Conservation (phyloP, 2,113 vertebrate species). For the Muscicapa adusta region DNA sequence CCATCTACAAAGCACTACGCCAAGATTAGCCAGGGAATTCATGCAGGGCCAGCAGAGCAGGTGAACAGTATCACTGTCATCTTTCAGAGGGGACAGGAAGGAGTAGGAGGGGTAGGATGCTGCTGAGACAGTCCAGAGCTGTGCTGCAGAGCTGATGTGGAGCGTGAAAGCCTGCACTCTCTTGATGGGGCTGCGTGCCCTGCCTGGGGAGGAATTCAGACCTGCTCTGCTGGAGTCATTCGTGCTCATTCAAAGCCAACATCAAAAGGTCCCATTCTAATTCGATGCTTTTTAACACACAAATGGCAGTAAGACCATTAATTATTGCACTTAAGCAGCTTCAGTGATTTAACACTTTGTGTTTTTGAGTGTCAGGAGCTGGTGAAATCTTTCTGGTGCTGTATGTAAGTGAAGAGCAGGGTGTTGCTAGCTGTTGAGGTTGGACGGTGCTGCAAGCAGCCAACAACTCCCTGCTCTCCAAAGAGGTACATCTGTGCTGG, state of each 20-base stretch:
- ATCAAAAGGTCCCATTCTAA: slow-evolving; percentile 25
- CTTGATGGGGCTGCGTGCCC: not conserved
- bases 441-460: not conserved
- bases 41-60: not conserved
- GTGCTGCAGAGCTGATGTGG: not conserved
- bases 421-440: not conserved
- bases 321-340: not conserved
- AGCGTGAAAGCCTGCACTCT: not conserved
- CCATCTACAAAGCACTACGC: not conserved
- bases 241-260: not conserved
- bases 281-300: not conserved
- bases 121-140: not conserved
- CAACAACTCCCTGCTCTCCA: not conserved
- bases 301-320: not conserved
- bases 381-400: not conserved
- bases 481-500: not conserved
- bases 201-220: not conserved
- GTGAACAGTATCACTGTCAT: not conserved
- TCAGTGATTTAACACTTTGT: not conserved
- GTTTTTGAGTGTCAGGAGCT: not conserved
- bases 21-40: not conserved
- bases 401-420: not conserved
- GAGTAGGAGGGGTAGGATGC: not conserved
- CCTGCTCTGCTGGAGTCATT: slow-evolving; percentile 11
- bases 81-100: not conserved